phyloP scores from a whole-genome alignment of 2,888 invertebrate genomes.

The Lathronympha strigana region DNA sequence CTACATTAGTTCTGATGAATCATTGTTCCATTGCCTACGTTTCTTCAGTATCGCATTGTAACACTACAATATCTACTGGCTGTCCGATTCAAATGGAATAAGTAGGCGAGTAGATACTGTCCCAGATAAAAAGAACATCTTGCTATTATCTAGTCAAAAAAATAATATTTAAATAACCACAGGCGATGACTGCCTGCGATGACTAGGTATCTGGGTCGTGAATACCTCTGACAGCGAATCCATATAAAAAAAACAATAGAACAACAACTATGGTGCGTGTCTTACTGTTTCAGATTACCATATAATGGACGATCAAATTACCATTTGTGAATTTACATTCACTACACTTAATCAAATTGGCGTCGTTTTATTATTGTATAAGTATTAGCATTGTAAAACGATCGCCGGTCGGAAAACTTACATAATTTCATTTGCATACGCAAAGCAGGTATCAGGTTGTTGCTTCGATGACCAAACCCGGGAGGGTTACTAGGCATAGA shows the following conservation, averaged over 20 bases:
- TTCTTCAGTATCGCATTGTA: conserved; percentile 1
- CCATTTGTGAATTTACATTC: conserved; percentile 63
- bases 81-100: conserved; percentile 31
- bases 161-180: conserved; percentile 36
- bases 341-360: conserved; percentile 59
- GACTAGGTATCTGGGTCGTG: conserved; percentile 40
- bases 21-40: background rate
- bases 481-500: too few species aligned
- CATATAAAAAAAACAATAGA: conserved; percentile 27
- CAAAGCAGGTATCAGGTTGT: background rate
- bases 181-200: conserved; percentile 22
- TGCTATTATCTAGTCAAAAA: conserved; percentile 36
- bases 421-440: conserved; percentile 11
- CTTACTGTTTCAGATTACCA: conserved; percentile 66
- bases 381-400: conserved; percentile 49
- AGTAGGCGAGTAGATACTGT: conserved; percentile 22
- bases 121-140: conserved; percentile 18
- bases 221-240: conserved; percentile 20
- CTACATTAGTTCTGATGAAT: background rate
- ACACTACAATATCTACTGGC: conserved; percentile 16
- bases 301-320: conserved; percentile 67
- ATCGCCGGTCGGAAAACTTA: conserved; percentile 25
- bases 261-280: conserved; percentile 45
- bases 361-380: conserved; percentile 49
- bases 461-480: too few species aligned